These are phyloP conservation scores for Asarcornis scutulata DNA, from an alignment of 2,113 vertebrate genomes.

Conservation along the genomic window DNA sequence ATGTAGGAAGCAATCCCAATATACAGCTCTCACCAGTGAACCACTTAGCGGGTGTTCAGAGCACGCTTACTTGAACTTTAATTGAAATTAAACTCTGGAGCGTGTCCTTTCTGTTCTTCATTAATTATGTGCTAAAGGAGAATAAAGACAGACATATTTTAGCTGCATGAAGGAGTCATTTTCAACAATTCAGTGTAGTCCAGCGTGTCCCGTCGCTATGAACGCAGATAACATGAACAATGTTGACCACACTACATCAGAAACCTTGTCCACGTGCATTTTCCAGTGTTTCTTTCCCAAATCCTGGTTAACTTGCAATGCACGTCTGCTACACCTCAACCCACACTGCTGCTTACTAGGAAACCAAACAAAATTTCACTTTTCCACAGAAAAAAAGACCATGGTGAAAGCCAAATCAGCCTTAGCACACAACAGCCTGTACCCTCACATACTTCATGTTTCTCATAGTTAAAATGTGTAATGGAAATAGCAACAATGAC, in stretches of 20 bases:
- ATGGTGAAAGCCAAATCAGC: neutral
- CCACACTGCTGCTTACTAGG: too few relatives aligned
- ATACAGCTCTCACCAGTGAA: neutral
- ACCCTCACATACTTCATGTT: neutral
- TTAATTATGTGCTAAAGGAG: neutral
- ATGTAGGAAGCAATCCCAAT: neutral
- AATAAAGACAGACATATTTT: neutral
- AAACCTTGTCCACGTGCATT: neutral
- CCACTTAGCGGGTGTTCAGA: neutral
- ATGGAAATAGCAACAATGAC: neutral
- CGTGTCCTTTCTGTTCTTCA: neutral
- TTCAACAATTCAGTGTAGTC: neutral
- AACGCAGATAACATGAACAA: neutral
- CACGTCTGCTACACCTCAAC: neutral
- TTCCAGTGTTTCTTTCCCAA: neutral
- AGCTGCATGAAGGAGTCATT: neutral
- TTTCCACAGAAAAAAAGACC: neutral
- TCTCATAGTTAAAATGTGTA: neutral
- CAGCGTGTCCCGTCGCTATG: rapidly evolving
- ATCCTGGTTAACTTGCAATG: neutral
- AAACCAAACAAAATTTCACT: neutral
- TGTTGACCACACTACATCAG: neutral
- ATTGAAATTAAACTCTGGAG: neutral
- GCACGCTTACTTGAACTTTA: neutral
- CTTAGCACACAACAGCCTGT: neutral